A percentile compares a stretch with the other conserved stretches of the same genome.
Evolutionary conservation across 2,797 vertebrate species (phyloP).

Genomic region (Hipposideros larvatus): DNA sequence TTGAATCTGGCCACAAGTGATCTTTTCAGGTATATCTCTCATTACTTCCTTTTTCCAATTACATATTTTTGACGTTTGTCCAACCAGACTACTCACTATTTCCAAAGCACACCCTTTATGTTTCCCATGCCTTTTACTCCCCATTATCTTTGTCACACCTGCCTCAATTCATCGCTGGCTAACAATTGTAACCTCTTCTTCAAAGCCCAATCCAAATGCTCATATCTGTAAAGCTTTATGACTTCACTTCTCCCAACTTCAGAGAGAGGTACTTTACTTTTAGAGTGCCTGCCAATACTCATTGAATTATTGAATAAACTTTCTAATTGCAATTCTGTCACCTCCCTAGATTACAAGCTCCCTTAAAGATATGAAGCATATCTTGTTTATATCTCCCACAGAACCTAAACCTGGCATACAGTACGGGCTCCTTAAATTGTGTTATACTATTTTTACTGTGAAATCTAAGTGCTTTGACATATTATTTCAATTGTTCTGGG

Average conservation of each 20-base stretch:
- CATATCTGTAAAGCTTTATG: conserved; percentile 39
- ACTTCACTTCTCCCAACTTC: not conserved
- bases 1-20: not conserved
- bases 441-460: conserved; percentile 46
- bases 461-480: not conserved
- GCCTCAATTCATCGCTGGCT: not conserved
- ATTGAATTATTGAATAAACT: conserved; percentile 50
- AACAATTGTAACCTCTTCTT: conserved; percentile 28
- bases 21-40: not conserved
- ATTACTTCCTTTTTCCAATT: not conserved
- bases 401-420: not conserved
- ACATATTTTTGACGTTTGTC: not conserved
- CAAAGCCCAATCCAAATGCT: conserved; percentile 6
- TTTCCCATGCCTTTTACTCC: not conserved
- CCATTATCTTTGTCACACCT: not conserved
- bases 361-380: not conserved
- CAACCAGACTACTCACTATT: not conserved
- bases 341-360: not conserved
- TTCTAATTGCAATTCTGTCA: conserved; percentile 44
- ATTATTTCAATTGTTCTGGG: conserved; percentile 11
- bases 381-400: not conserved
- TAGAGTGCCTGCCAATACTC: conserved; percentile 38
- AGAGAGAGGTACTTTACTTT: conserved; percentile 51
- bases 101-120: not conserved
- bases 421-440: conserved; percentile 3